Base-by-base conservation (phyloP, 2,113 vertebrate genomes). In the Okapia johnstoni region DNA sequence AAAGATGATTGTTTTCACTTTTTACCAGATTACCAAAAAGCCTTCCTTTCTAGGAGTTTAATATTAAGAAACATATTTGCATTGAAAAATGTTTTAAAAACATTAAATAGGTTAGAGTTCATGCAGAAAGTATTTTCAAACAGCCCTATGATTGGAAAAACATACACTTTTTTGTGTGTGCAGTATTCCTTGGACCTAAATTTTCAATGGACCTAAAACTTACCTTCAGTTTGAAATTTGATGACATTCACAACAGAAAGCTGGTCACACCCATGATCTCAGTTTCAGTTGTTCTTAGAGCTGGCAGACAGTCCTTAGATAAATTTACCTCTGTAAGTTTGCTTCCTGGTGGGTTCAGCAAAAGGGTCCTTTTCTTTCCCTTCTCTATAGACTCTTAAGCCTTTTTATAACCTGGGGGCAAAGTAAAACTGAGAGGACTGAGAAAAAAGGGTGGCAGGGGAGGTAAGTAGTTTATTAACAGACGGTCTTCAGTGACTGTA, bases 51-150 rank as follows among this genome's bases (percentile, higher is more conserved):
- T 48, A 96, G 73, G 60, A 83, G 40, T 80, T 96, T 92, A 94
- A 79, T 90, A 94, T 97, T 87, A 89, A 52, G 30, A 85, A 96
- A 93, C 13, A 60, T 17, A 17, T 61, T 96, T 96, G 61, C 83
- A 70, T 21, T 89, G 54, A 90, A 93, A 96, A 77, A 80, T 84
- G 50, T 80, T 93, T 93, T 73, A 86, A 97, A 97, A 97, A 94
- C n/a, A 89, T 89, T 85, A 79, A 93, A 86, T 79, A 89, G 19
- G 46, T 86, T 57, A 85, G 70, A 40, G 54, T 60, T 90, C 33
- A 66, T 52, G 63, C 12, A 77, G 66, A 66, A 52, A 16, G 80
- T 36, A 48, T 92, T 94, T 95, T 87, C 30, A 85, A 90, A 96
- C 81, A 94, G 12, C 13, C 7, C 66, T 2, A 19, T 66, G 50